phyloP scores from a whole-genome alignment of 2,113 vertebrate genomes.

The Bungarus multicinctus region DNA sequence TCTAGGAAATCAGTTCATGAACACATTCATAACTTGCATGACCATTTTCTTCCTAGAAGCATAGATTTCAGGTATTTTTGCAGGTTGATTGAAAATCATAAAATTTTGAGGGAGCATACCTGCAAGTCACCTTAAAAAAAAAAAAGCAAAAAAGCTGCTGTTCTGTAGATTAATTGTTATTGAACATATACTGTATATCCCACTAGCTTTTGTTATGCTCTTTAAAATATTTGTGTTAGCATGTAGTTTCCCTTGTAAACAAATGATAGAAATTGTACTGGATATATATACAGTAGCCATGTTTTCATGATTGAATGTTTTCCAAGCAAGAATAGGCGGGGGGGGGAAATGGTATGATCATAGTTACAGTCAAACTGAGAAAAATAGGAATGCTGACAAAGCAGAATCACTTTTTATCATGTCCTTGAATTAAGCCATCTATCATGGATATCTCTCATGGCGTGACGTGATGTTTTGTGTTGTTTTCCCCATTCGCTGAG shows the following conservation, averaged over 20 bases:
- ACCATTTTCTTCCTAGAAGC: slow-evolving; percentile 24
- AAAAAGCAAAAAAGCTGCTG: background rate
- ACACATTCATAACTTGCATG: background rate
- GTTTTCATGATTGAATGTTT: background rate
- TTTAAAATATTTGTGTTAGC: background rate
- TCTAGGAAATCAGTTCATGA: slow-evolving; percentile 14
- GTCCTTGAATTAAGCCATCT: too few relatives aligned
- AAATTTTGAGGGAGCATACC: background rate
- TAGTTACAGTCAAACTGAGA: background rate
- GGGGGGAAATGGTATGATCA: background rate
- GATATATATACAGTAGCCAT: background rate
- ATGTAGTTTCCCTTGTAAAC: background rate
- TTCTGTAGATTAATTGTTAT: background rate
- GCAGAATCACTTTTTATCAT: background rate
- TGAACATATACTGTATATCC: background rate
- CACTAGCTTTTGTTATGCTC: background rate
- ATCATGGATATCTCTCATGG: too few relatives aligned
- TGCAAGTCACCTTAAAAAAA: background rate
- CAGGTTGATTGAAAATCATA: slow-evolving; percentile 27
- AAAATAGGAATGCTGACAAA: background rate
- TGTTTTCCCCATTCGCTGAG: too few relatives aligned
- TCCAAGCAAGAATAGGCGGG: background rate
- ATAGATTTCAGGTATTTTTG: slow-evolving; percentile 37
- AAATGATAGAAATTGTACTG: background rate
- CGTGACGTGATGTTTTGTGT: too few relatives aligned